These are phyloP conservation scores for Caenorhabditis afra DNA, from an alignment of 2,888 invertebrate genomes.

Conservation along the genomic window DNA sequence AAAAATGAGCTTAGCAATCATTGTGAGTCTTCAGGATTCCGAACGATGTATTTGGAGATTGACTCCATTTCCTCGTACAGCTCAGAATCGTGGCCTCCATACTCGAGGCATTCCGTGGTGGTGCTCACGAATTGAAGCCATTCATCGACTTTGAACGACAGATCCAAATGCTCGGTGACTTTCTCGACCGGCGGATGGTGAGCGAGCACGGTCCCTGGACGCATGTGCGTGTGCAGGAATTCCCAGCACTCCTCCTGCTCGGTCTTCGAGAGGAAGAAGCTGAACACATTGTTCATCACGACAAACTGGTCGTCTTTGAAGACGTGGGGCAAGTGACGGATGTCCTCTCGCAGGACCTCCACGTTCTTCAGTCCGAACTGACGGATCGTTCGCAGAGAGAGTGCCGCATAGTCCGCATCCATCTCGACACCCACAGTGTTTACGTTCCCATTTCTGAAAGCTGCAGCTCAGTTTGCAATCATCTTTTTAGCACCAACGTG, in stretches of 20 bases:
- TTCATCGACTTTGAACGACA: slow-evolving; percentile 67
- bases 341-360: slow-evolving; percentile 83
- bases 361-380: slow-evolving; percentile 36
- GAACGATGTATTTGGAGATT: slow-evolving; percentile 61
- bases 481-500: slow-evolving; percentile 11
- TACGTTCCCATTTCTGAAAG: slow-evolving; percentile 65
- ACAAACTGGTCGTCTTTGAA: slow-evolving; percentile 84
- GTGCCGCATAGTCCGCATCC: slow-evolving; percentile 64
- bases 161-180: slow-evolving; percentile 65
- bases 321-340: slow-evolving; percentile 84
- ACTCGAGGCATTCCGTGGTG: slow-evolving; percentile 54
- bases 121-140: slow-evolving; percentile 72
- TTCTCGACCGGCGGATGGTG: slow-evolving; percentile 72
- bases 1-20: neutral
- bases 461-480: neutral
- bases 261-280: slow-evolving; percentile 85
- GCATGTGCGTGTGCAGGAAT: slow-evolving; percentile 62
- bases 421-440: slow-evolving; percentile 86
- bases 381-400: slow-evolving; percentile 3
- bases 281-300: slow-evolving; percentile 86
- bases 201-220: slow-evolving; percentile 65
- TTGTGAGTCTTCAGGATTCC: neutral
- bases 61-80: slow-evolving; percentile 63
- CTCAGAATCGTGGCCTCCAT: slow-evolving; percentile 62
- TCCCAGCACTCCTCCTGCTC: slow-evolving; percentile 82